Percentiles rank a stretch among this genome's conserved stretches.
phyloP scores from a whole-genome alignment of 2,888 invertebrate species.

The Tetramorium bicarinatum region DNA sequence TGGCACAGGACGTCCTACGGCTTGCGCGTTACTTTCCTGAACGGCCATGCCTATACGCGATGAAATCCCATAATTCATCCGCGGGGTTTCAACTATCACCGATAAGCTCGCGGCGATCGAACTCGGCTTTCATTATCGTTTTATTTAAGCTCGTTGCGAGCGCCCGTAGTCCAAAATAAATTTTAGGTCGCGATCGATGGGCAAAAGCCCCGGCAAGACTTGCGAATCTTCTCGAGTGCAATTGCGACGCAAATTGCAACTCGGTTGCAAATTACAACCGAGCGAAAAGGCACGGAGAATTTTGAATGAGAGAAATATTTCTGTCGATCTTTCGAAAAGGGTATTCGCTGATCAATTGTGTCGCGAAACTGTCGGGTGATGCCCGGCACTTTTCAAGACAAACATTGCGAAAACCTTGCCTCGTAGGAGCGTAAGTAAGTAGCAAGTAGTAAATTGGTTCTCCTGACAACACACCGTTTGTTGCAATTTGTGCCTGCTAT shows the following conservation, averaged over 20 bases:
- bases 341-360: neutral
- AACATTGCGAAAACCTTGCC: constrained; percentile 57
- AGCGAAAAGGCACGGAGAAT: neutral
- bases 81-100: constrained; percentile 64
- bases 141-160: constrained; percentile 53
- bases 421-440: constrained; percentile 65
- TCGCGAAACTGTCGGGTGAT: neutral
- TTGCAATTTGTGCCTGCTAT: constrained; percentile 75
- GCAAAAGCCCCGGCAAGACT: neutral
- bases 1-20: constrained; percentile 62
- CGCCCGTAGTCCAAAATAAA: constrained; percentile 64
- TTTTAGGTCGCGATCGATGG: constrained; percentile 63
- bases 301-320: neutral
- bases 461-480: constrained; percentile 76
- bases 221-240: constrained; percentile 23
- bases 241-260: neutral
- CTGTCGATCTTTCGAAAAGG: neutral
- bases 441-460: constrained; percentile 75
- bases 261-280: neutral
- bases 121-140: constrained; percentile 67
- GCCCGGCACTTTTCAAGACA: constrained; percentile 19
- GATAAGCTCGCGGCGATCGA: constrained; percentile 71
- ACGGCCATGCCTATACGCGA: constrained; percentile 47
- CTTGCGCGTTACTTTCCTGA: constrained; percentile 70
- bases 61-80: constrained; percentile 70